Base-by-base conservation (phyloP, 2,888 invertebrate genomes). In the Orthonevra nobilis region DNA sequence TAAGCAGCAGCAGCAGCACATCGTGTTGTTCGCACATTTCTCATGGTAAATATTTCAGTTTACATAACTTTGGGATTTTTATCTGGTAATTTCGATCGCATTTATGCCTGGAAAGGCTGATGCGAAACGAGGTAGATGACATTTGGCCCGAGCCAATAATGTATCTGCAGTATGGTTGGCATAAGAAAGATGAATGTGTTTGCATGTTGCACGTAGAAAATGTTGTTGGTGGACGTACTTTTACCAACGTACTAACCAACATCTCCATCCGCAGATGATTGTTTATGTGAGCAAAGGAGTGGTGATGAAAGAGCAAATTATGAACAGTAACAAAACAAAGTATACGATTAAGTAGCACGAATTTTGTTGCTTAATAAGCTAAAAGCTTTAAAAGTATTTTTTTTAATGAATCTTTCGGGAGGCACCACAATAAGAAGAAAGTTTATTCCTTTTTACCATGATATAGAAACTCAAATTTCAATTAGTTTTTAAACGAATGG, bases 261-360 rank as follows among this genome's bases (percentile, higher is more conserved):
- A n/a, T 19, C 26, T 17, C 20, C n/a, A 9, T 52, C 28, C 20
- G 17, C 28, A 30, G 46, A 38, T 40, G 32, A 72, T 38, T 63
- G 46, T 70, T 70, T 58, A n/a, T n/a, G n/a, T n/a, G n/a, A n/a
- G n/a, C n/a, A n/a, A n/a, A n/a, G n/a, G n/a, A n/a, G n/a, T n/a
- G n/a, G n/a, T n/a, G n/a, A n/a, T 58, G 56, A 70, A 70, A 75
- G 56, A 70, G 63, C 20, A 69, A 75, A 75, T 75, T 75, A 75
- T 48, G 36, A n/a, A 26, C 36, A 52, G 19, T 2, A 15, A n/a
- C 20, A 28, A 23, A 34, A 48, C 40, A 20, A 28, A 19, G 6
- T 4, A 40, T 40, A 26, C 19, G 40, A 63, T 38, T 40, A 50
- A 28, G n/a, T n/a, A n/a, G n/a, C n/a, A n/a, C n/a, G n/a, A n/a